A percentile compares a stretch with the other conserved stretches of the same genome.
Evolutionary conservation across 2,888 invertebrate genomes (phyloP).

Genomic region (Lasiommata megera): DNA sequence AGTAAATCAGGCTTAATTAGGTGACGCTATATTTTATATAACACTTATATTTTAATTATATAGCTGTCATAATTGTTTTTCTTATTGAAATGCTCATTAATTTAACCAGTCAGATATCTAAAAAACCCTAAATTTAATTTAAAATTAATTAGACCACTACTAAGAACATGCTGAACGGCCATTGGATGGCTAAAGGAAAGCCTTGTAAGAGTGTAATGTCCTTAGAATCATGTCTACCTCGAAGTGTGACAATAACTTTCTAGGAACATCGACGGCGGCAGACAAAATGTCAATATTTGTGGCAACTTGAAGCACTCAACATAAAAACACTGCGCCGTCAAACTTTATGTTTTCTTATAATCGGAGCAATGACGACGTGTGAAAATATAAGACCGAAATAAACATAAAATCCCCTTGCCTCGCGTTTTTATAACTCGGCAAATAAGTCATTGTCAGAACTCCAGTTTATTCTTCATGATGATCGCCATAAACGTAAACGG

Average conservation of each 20-base stretch:
- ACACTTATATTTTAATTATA: too few relatives aligned
- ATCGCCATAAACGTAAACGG: constrained; percentile 52
- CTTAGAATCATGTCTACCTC: neutral
- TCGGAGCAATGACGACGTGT: constrained; percentile 57
- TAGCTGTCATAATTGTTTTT: too few relatives aligned
- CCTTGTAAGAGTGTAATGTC: neutral
- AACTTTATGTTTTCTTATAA: constrained; percentile 62
- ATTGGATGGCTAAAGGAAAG: too few relatives aligned
- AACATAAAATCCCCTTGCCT: constrained; percentile 56
- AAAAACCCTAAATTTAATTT: too few relatives aligned
- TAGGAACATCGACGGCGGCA: constrained; percentile 3
- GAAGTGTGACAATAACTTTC: constrained; percentile 1
- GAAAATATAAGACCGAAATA: constrained; percentile 62
- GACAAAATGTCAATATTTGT: constrained; percentile 12
- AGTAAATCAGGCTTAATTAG: too few relatives aligned
- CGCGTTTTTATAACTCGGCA: constrained; percentile 61
- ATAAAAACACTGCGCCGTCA: constrained; percentile 50
- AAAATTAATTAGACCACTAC: too few relatives aligned
- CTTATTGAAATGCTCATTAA: too few relatives aligned
- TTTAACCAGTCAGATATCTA: too few relatives aligned
- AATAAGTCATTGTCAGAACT: constrained; percentile 64
- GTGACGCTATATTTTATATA: too few relatives aligned
- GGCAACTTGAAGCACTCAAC: constrained; percentile 25
- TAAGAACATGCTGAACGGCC: too few relatives aligned
- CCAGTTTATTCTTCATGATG: constrained; percentile 52